Conservation (phyloP, 2,888 invertebrate genomes). For the Molanna angustata region DNA sequence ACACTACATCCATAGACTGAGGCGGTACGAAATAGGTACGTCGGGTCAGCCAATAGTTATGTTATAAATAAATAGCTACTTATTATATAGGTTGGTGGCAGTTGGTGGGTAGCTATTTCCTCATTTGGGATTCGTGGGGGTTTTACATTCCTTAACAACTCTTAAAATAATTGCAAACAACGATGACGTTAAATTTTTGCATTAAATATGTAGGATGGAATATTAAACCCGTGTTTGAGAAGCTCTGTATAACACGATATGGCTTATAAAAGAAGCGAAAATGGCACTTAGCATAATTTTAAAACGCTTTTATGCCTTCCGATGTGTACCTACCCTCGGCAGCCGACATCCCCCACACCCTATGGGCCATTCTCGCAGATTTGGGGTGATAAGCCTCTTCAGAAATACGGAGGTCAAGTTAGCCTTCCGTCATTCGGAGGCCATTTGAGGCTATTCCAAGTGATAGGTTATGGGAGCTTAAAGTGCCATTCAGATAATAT, state of each 20-base stretch:
- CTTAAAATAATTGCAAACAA: too few species aligned
- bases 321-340: constrained; percentile 21
- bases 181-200: too few species aligned
- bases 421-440: constrained; percentile 19
- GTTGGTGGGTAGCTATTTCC: constrained; percentile 3
- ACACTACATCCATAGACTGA: too few species aligned
- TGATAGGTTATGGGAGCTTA: constrained; percentile 30
- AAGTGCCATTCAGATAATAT: constrained; percentile 27
- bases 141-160: too few species aligned
- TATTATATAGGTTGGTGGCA: neutral
- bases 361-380: constrained; percentile 15
- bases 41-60: too few species aligned
- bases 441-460: constrained; percentile 18
- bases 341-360: constrained; percentile 16
- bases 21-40: too few species aligned
- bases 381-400: constrained; percentile 26
- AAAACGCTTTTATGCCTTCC: constrained; percentile 28
- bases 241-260: too few species aligned
- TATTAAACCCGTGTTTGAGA: too few species aligned
- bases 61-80: neutral
- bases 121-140: too few species aligned
- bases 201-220: too few species aligned
- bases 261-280: constrained; percentile 18
- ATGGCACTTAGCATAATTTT: constrained; percentile 28
- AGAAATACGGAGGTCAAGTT: constrained; percentile 30